Base-by-base conservation (phyloP, 2,888 invertebrate species). In the Lottia gigantea region DNA sequence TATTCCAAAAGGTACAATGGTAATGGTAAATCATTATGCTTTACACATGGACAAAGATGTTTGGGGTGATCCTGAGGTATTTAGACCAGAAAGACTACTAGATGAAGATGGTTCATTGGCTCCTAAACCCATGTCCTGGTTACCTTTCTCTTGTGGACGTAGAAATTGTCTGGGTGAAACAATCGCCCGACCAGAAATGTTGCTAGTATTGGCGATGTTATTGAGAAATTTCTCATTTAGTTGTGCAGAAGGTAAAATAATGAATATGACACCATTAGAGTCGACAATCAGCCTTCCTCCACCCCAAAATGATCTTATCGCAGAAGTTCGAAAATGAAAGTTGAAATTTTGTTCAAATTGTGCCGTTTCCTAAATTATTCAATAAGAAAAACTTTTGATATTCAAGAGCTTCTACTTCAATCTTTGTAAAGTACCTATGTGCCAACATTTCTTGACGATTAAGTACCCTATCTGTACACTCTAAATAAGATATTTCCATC, bases 141-240 rank as follows among this genome's bases (percentile, higher is more conserved):
- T 83, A 31, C 85, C 85, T 0, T 85, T 85, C 71, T 80, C 81
- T 16, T 78, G 80, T 0, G 85, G 84, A 8, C 72, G 80, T 11
- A 71, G 85, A 19, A 79, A 78, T 16, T 85, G 85, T 78, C 74
- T 83, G 0, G 85, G 84, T 19, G 83, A 84, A 70, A 64, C 71
- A 0, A 72, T 84, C n/a, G 83, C 83, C 15, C 82, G 80, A 66
- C 79, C 81, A 0, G 80, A 83, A 66, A 73, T 85, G 11, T 73
- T 76, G 63, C 66, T 82, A 23, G 66, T 81, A 2, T 74, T 81
- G 62, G 82, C 80, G 19, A 70, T 70, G 16, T 46, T 73, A 46
- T 16, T 75, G 66, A 71, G 73, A 66, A 49, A 72, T 23, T 74
- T 74, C 40, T n/a, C 49, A n/a, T 49, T 49, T 49, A 49, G n/a